Percentiles rank a stretch among this genome's conserved stretches.
phyloP scores from a whole-genome alignment of 2,113 vertebrate genomes.

The Condylura cristata region DNA sequence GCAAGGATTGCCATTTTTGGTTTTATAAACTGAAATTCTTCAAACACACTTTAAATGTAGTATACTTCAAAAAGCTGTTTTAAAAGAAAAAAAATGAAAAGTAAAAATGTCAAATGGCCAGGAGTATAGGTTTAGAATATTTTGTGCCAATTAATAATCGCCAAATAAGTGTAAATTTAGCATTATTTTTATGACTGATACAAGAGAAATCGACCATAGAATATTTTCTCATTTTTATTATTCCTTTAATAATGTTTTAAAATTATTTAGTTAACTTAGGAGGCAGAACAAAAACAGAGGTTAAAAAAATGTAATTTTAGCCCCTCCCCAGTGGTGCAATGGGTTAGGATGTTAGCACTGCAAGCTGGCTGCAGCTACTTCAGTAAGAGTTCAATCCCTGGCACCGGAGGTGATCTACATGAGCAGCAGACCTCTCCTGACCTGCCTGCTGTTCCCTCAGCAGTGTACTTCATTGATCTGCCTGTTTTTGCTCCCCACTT shows the following conservation, averaged over 20 bases:
- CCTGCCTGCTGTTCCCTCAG: too few relatives aligned
- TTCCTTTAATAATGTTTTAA: not conserved
- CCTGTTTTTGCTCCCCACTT: too few relatives aligned
- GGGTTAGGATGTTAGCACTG: too few relatives aligned
- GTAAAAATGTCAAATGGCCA: not conserved
- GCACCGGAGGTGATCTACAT: too few relatives aligned
- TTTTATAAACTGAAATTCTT: not conserved
- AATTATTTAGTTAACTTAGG: not conserved
- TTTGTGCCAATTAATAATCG: not conserved
- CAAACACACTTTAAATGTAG: not conserved
- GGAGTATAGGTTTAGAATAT: not conserved
- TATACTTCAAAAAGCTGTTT: not conserved
- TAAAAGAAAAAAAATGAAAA: not conserved
- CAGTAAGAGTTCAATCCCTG: too few relatives aligned
- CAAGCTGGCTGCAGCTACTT: too few relatives aligned
- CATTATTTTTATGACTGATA: not conserved
- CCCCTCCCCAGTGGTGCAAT: too few relatives aligned
- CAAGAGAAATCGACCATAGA: not conserved
- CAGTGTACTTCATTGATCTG: too few relatives aligned
- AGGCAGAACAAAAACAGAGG: not conserved
- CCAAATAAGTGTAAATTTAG: not conserved
- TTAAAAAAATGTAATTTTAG: too few relatives aligned
- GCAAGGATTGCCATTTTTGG: not conserved
- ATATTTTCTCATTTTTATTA: not conserved
- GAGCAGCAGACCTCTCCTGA: too few relatives aligned